These are phyloP conservation scores for Tychaedon coryphoeus DNA, from an alignment of 2,113 vertebrate species.

Conservation along the genomic window DNA sequence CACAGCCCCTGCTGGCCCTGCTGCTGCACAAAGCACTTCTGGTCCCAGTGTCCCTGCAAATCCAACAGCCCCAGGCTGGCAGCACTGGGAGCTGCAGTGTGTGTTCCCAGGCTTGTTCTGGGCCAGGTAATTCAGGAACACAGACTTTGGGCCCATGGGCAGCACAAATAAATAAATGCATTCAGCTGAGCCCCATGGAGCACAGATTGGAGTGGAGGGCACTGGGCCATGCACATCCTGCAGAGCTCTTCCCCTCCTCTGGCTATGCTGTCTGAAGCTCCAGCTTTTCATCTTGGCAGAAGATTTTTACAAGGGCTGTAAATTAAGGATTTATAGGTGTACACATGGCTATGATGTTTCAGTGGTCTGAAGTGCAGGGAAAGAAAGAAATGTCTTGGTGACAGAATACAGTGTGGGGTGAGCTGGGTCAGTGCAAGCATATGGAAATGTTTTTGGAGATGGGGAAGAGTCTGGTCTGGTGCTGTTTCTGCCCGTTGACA, in stretches of 20 bases:
- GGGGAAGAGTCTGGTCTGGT: background rate
- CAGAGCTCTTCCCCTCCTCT: constrained; percentile 28
- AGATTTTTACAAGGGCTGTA: constrained; percentile 63
- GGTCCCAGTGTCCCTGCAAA: background rate
- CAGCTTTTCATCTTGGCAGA: constrained; percentile 61
- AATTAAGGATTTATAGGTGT: constrained; percentile 56
- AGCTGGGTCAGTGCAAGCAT: constrained; percentile 45
- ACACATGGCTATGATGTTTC: constrained; percentile 57
- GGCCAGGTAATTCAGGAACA: background rate
- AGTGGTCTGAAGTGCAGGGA: constrained; percentile 50
- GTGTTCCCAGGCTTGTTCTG: background rate
- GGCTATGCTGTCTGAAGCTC: background rate
- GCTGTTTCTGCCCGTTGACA: background rate
- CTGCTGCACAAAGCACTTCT: background rate
- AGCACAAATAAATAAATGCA: background rate
- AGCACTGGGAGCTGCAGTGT: background rate
- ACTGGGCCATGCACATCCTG: accelerated
- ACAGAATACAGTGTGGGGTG: constrained; percentile 34
- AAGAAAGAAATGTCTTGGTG: constrained; percentile 45
- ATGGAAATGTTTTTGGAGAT: constrained; percentile 52
- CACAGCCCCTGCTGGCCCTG: background rate
- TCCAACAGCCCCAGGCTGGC: accelerated
- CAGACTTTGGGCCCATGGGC: background rate
- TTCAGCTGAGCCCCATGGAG: background rate
- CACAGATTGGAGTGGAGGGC: background rate